Base-by-base conservation (phyloP, 2,888 invertebrate species). In the Venusia cambrica region DNA sequence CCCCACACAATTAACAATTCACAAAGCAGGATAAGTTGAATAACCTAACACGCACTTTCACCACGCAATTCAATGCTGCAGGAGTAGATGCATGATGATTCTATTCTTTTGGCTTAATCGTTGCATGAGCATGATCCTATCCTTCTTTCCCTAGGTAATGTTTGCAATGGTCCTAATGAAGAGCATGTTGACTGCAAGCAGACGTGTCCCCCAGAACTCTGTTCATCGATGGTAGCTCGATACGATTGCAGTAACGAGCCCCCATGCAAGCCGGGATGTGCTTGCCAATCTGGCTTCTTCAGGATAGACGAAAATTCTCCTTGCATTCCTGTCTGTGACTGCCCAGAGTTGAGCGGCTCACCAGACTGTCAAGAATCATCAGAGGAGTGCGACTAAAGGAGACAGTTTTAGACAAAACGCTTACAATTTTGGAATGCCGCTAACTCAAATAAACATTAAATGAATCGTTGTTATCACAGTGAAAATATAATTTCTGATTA, bases 161-260 rank as follows among this genome's bases (percentile, higher is more conserved):
- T 5, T 10, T 33, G 19, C 8, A n/a, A n/a, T 5, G 43, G 37
- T 0, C 36, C 35, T 4, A 55, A 65, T 22, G 62, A 66, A 43
- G 47, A 45, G 2, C 60, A 51, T 22, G 50, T 42, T 4, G 12
- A 32, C 4, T 59, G 58, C 32, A 54, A 48, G 19, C 15, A 6
- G 17, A 24, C 48, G 2, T 69, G 66, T 17, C 63, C 63, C 2
- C 59, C 62, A 1, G 55, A 62, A 20, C 20, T 38, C 0, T 68
- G 66, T 25, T n/a, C 37, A 3, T 45, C 55, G 1, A 29, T 62
- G 1, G 6, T 38, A 1, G 52, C 59, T 2, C 17, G 18, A n/a
- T 20, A 14, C 5, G 8, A 9, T 10, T 29, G 29, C 7, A 1
- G 8, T 49, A 22, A 8, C 1, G 9, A 1, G n/a, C 12, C 14